Conservation (phyloP, 2,113 vertebrate genomes). For the Microtus pennsylvanicus region DNA sequence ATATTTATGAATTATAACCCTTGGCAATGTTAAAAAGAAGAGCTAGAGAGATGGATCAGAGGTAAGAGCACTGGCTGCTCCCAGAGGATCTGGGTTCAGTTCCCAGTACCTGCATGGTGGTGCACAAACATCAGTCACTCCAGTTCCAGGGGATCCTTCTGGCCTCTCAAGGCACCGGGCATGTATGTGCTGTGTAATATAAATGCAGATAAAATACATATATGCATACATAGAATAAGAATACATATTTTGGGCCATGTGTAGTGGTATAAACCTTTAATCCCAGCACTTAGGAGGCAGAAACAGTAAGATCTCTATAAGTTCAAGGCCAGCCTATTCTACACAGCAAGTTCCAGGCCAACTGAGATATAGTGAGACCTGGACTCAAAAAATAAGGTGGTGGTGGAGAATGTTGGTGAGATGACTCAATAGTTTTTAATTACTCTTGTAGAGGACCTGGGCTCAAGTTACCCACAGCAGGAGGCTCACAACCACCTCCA, state of each 20-base stretch:
- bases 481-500: neutral
- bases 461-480: neutral
- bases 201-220: neutral
- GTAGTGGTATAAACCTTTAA: neutral
- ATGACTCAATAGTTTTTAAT: neutral
- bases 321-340: neutral
- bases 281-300: neutral
- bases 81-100: neutral
- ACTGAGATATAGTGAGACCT: neutral
- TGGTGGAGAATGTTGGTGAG: neutral
- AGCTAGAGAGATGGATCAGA: neutral
- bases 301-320: neutral
- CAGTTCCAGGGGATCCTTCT: neutral
- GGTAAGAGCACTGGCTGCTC: neutral
- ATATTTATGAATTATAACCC: neutral
- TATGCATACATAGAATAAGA: too few species aligned
- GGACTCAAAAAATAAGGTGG: neutral
- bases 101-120: neutral
- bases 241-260: neutral
- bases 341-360: neutral
- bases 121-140: neutral
- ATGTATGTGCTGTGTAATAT: neutral
- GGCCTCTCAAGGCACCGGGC: neutral
- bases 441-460: neutral
- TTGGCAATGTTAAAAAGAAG: neutral